Percentiles rank a stretch among this genome's conserved stretches.
Evolutionary conservation across 35 echinoderm and acorn worm species (phyloP).

Genomic region (Heliocidaris tuberculata): DNA sequence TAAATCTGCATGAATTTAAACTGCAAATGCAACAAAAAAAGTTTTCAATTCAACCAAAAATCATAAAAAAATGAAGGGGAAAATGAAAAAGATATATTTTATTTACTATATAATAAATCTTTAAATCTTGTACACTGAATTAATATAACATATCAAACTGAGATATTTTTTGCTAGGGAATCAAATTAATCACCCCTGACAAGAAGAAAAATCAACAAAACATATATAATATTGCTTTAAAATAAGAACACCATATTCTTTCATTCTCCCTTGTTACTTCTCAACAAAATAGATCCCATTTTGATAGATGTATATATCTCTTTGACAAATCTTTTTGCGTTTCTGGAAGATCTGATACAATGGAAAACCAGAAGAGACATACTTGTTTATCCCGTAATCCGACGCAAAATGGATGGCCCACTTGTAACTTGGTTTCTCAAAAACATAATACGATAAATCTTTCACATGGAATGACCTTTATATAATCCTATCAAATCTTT

Average conservation of each 20-base stretch:
- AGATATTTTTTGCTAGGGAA: no score
- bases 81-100: no score
- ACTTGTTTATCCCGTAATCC: slow-evolving; percentile 1
- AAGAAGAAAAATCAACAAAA: no score
- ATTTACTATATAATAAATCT: no score
- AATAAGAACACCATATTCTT: not conserved
- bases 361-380: not conserved
- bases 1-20: no score
- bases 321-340: not conserved
- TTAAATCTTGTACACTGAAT: no score
- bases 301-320: not conserved
- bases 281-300: not conserved
- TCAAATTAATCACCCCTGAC: no score
- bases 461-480: not conserved
- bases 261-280: not conserved
- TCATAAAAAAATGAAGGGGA: no score
- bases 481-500: not conserved
- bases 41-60: no score
- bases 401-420: not conserved
- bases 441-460: not conserved
- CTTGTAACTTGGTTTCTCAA: not conserved
- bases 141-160: no score
- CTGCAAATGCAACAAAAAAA: no score
- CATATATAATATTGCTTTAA: no score
- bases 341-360: not conserved